Base-by-base conservation (phyloP, 2,888 invertebrate species). In the Xanthorhoe spadicearia region DNA sequence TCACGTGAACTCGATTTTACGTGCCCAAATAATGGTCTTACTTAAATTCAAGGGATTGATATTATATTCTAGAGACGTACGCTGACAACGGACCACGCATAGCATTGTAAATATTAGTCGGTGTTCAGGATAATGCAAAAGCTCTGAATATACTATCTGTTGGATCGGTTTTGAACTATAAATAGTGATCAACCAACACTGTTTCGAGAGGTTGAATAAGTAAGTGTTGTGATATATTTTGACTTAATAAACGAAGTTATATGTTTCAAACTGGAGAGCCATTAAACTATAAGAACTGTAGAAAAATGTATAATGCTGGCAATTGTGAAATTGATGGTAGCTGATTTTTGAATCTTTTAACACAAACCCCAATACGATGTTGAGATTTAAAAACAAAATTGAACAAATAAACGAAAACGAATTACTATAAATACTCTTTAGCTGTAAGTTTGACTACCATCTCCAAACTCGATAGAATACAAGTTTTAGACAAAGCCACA, bases 71-170 rank as follows among this genome's bases (percentile, higher is more conserved):
- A 13, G 17, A 56, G 50, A 56, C 43, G 56, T 51, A 43, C 43
- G 50, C 17, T 56, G 50, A 50, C 56, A 38, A 38, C 56, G 50
- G 8, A 61, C 87, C 86, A 86, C 86, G 86, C 53, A 52, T 58
- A 61, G 61, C 61, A 63, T 58, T 66, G 66, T 63, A 68, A 68
- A 72, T 64, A 68, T 66, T 70, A 65, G 65, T 51, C 59, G 23
- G 59, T 59, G 64, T 64, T 48, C 51, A 28, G 48, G 64, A 64
- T 69, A 68, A 64, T 69, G 64, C 61, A 63, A 64, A 64, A 67
- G 60, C 61, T 64, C 61, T 53, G 50, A 64, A 51, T 59, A 61
- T 66, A 52, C 13, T 62, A 35, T 1, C 48, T 38, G 0, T 53
- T 32, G 32, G 46, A 32, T 51, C 10, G 38, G 10, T 57, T 46